Percentiles rank a stretch among this genome's conserved stretches.
These are phyloP conservation scores for Enteromius radiatus DNA, from an alignment of 2,797 vertebrate species.

Conservation along the genomic window DNA sequence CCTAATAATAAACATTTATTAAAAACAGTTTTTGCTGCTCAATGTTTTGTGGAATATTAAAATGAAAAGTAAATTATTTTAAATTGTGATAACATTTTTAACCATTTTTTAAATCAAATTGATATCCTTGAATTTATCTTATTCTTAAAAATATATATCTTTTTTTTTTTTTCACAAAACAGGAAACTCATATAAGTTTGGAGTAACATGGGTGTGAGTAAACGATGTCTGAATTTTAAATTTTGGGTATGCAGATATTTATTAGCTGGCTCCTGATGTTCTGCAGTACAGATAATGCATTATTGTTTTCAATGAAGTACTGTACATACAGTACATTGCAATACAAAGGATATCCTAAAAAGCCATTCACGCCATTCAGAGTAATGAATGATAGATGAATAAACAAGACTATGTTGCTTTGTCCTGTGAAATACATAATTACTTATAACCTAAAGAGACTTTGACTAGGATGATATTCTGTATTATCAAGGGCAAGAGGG, in stretches of 20 bases:
- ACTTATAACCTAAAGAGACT: conserved; percentile 1
- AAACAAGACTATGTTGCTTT: background rate
- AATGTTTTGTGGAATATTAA: background rate
- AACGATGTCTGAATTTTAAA: background rate
- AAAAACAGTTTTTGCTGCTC: background rate
- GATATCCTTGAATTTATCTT: background rate
- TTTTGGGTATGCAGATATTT: background rate
- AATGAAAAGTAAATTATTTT: background rate
- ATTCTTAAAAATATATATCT: background rate
- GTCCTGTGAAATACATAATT: background rate
- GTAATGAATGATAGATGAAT: background rate
- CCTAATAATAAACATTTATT: background rate
- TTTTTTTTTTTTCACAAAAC: no score
- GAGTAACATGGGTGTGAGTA: background rate
- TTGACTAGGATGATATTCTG: background rate
- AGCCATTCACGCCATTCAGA: background rate
- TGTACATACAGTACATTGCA: background rate
- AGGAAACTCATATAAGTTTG: background rate
- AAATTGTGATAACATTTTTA: background rate
- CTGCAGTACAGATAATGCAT: background rate
- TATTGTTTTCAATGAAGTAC: background rate
- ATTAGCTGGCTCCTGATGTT: background rate
- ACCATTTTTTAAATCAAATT: no score
- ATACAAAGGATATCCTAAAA: background rate
- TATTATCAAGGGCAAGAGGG: conserved; percentile 19